Conservation (phyloP, 2,888 invertebrate species). For the Drosophila rubida region DNA sequence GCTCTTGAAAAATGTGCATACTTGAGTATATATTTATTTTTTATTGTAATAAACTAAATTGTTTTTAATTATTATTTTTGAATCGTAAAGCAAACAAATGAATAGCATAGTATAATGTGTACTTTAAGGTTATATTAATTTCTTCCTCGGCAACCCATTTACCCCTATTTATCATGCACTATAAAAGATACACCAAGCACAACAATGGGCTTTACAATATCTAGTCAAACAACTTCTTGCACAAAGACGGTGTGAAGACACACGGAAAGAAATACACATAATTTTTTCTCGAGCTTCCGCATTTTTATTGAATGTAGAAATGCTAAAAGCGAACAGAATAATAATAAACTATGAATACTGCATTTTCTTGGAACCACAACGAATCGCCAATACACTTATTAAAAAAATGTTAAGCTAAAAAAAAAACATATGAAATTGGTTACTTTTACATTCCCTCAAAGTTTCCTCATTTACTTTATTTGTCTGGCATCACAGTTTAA, state of each 20-base stretch:
- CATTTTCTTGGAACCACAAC: neutral
- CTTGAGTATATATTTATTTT: too few species aligned
- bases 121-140: neutral
- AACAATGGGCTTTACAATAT: slow-evolving; percentile 35
- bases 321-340: slow-evolving; percentile 8
- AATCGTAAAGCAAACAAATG: too few species aligned
- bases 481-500: slow-evolving; percentile 29
- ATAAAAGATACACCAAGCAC: slow-evolving; percentile 10
- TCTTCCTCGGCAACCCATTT: neutral
- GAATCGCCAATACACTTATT: slow-evolving; percentile 32
- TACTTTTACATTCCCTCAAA: neutral
- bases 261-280: slow-evolving; percentile 52
- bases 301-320: slow-evolving; percentile 32
- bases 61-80: too few species aligned
- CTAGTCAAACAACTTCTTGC: slow-evolving; percentile 15
- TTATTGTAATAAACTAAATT: too few species aligned
- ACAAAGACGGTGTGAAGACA: slow-evolving; percentile 10
- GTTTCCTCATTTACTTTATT: slow-evolving; percentile 10
- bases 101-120: neutral
- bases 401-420: neutral
- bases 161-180: neutral
- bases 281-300: slow-evolving; percentile 55
- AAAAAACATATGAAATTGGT: neutral
- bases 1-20: neutral
- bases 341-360: slow-evolving; percentile 25